Evolutionary conservation across 2,888 invertebrate genomes (phyloP).

Genomic region (Sphaeridia pumilis): DNA sequence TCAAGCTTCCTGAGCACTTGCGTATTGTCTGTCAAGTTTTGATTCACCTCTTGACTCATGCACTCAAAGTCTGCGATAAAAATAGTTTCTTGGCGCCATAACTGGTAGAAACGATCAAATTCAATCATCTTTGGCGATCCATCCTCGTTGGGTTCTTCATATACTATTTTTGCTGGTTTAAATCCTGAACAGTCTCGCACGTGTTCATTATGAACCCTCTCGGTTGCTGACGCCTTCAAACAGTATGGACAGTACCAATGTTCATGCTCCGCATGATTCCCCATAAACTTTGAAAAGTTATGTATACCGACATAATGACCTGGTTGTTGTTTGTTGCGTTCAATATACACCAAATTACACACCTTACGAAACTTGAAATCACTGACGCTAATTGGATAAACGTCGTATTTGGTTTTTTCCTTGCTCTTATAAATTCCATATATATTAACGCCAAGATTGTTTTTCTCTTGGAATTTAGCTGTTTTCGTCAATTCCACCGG

Average conservation of each 20-base stretch:
- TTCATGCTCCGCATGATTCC: not conserved
- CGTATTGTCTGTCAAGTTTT: not conserved
- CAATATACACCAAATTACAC: not conserved
- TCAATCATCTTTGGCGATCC: not conserved
- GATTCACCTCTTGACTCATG: not conserved
- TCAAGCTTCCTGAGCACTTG: not conserved
- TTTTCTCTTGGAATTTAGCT: not conserved
- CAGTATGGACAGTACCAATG: not conserved
- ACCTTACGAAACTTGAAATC: not conserved
- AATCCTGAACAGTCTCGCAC: not conserved
- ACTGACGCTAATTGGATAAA: not conserved
- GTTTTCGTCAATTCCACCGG: not conserved
- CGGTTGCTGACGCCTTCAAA: not conserved
- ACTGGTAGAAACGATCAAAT: not conserved
- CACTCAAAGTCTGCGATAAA: not conserved
- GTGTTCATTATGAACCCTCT: not conserved
- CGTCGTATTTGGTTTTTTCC: too few relatives aligned
- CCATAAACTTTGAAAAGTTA: not conserved
- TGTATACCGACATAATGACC: not conserved
- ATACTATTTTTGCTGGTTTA: not conserved
- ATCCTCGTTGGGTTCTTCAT: not conserved
- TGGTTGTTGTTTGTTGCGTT: not conserved
- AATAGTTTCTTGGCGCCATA: not conserved
- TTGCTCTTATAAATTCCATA: not conserved
- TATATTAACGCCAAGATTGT: not conserved